A percentile compares a stretch with the other conserved stretches of the same genome.
These are phyloP conservation scores for Thymallus thymallus DNA, from an alignment of 2,113 vertebrate genomes.

Conservation along the genomic window DNA sequence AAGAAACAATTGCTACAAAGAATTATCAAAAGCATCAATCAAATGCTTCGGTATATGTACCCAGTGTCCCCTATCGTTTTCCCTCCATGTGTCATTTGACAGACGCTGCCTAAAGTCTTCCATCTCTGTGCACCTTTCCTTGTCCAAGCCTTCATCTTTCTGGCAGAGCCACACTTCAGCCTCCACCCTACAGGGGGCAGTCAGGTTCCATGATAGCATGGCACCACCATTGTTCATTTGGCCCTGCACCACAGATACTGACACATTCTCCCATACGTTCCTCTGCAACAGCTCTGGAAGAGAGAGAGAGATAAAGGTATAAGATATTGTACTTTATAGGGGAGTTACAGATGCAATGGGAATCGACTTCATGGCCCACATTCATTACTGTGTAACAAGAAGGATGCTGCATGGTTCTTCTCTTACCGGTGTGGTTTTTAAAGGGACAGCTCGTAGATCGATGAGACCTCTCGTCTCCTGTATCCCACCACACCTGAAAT, in stretches of 20 bases:
- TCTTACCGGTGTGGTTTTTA: slow-evolving; percentile 29
- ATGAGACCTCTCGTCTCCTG: neutral
- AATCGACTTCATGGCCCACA: neutral
- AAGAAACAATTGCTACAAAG: neutral
- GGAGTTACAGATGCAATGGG: neutral
- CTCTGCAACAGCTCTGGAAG: slow-evolving; percentile 35
- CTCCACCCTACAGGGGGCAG: slow-evolving; percentile 69
- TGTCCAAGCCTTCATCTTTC: neutral
- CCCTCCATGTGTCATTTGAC: slow-evolving; percentile 35
- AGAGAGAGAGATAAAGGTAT: neutral
- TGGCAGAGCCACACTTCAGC: slow-evolving; percentile 67
- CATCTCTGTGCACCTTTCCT: slow-evolving; percentile 42
- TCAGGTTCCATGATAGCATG: slow-evolving; percentile 66
- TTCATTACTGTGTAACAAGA: too few relatives aligned
- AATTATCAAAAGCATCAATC: too few relatives aligned
- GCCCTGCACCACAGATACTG: slow-evolving; percentile 41
- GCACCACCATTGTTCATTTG: slow-evolving; percentile 16
- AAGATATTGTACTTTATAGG: neutral
- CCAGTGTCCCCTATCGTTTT: slow-evolving; percentile 55
- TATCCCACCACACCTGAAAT: slow-evolving; percentile 54
- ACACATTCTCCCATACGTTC: slow-evolving; percentile 57
- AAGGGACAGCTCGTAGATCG: slow-evolving; percentile 63
- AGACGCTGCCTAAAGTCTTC: slow-evolving; percentile 38
- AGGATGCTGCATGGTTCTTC: neutral
- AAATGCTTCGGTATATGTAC: slow-evolving; percentile 27